These are phyloP conservation scores for Heliconius ethilla DNA, from an alignment of 2,888 invertebrate species.

Conservation along the genomic window DNA sequence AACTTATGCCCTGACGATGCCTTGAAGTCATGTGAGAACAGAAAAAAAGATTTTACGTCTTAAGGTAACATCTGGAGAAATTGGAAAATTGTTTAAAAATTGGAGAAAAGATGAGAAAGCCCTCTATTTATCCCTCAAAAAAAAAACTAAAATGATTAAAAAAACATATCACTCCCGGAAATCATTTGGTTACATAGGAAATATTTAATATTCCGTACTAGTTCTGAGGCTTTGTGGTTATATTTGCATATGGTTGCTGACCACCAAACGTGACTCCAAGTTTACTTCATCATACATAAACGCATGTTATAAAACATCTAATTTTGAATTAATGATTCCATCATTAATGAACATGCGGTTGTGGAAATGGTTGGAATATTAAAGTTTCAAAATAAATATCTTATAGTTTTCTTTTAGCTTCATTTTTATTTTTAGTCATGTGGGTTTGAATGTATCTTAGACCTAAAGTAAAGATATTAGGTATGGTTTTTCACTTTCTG, in stretches of 20 bases:
- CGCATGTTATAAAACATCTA: neutral
- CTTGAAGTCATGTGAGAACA: no score
- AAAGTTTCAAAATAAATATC: neutral
- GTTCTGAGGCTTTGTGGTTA: conserved; percentile 9
- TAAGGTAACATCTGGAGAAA: no score
- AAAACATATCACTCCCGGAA: neutral
- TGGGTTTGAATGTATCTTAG: no score
- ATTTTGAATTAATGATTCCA: conserved; percentile 9
- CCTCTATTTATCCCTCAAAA: no score
- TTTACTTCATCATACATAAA: neutral
- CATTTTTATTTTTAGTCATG: no score
- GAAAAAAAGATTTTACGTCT: no score
- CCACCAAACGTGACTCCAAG: conserved; percentile 1
- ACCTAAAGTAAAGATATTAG: no score
- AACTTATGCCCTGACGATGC: no score
- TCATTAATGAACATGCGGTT: conserved; percentile 12
- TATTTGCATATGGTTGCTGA: neutral
- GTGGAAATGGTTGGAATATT: neutral
- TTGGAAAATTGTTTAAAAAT: no score
- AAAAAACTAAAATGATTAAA: no score
- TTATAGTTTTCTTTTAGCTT: neutral
- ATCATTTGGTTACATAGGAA: neutral
- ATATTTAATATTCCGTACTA: conserved; percentile 14
- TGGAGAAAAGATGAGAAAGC: no score
- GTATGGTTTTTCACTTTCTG: no score